phyloP scores from a whole-genome alignment of 1,140 invertebrate species.

The Chrysopa pallens region DNA sequence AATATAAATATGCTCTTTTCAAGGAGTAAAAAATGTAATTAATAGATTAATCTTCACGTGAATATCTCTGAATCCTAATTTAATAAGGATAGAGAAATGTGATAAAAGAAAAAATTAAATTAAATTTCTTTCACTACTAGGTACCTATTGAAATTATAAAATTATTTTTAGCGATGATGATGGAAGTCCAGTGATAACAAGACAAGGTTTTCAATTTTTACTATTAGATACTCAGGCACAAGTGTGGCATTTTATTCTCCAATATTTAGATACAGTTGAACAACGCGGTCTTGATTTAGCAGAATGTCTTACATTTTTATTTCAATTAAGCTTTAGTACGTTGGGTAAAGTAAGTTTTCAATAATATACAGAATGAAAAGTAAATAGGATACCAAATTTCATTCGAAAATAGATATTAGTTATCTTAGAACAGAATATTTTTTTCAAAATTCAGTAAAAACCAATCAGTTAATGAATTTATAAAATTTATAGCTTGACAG shows the following conservation, averaged over 20 bases:
- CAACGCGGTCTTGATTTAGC: conserved; percentile 67
- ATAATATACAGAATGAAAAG: too few relatives aligned
- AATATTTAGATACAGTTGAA: conserved; percentile 86
- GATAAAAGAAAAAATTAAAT: neutral
- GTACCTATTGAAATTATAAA: neutral
- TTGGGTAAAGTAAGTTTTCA: conserved; percentile 57
- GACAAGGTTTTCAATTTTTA: conserved; percentile 89
- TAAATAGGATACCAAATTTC: too few relatives aligned
- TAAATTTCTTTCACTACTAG: neutral
- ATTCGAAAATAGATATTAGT: too few relatives aligned
- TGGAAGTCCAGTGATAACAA: conserved; percentile 71
- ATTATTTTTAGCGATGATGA: conserved; percentile 46
- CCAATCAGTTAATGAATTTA: conserved; percentile 3
- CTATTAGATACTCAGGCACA: conserved; percentile 80
- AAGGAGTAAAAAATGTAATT: too few relatives aligned
- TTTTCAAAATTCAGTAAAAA: too few relatives aligned
- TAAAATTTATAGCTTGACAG: too few relatives aligned
- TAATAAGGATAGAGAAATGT: too few relatives aligned
- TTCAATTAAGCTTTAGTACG: conserved; percentile 91
- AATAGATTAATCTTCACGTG: too few relatives aligned
- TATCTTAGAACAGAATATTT: too few relatives aligned
- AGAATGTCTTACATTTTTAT: conserved; percentile 85
- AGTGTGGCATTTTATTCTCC: conserved; percentile 93
- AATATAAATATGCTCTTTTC: too few relatives aligned
- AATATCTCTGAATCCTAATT: too few relatives aligned